Conservation (phyloP, 2,888 invertebrate species). For the Uropetala carovei region DNA sequence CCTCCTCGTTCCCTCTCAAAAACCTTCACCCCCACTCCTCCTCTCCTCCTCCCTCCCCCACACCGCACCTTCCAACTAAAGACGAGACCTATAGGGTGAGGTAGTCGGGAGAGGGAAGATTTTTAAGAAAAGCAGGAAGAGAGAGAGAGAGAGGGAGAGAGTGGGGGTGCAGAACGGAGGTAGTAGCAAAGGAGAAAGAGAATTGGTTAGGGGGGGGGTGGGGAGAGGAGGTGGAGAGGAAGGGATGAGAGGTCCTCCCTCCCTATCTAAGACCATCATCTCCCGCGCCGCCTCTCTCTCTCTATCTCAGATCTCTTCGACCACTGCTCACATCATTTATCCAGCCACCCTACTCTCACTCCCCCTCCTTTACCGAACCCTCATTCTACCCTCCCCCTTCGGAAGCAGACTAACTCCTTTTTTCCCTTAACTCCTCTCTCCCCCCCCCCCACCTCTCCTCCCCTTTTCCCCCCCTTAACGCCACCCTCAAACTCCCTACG, state of each 20-base stretch:
- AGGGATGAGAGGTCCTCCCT: neutral
- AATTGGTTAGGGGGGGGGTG: neutral
- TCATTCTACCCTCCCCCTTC: neutral
- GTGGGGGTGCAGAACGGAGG: neutral
- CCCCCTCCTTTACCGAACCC: neutral
- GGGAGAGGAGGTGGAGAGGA: too few relatives aligned
- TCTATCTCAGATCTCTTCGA: slow-evolving; percentile 20
- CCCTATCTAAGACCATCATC: slow-evolving; percentile 32
- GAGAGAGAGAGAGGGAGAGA: neutral
- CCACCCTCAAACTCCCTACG: neutral
- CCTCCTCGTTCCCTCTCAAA: neutral
- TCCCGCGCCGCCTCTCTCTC: neutral
- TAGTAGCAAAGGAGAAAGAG: neutral
- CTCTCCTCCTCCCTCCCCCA: neutral
- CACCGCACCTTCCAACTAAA: neutral
- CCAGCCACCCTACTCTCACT: slow-evolving; percentile 3
- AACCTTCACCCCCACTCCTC: too few relatives aligned
- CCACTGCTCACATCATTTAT: slow-evolving; percentile 59
- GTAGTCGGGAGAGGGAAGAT: neutral
- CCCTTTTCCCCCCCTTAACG: too few relatives aligned
- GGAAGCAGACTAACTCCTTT: too few relatives aligned
- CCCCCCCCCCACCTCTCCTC: neutral
- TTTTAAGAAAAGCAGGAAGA: neutral
- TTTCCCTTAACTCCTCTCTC: too few relatives aligned
- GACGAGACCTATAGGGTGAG: neutral